Evolutionary conservation across 1,140 invertebrate genomes (phyloP), one percentile per base, ranked within the genome.

Genomic region (Fopius arisanus): DNA sequence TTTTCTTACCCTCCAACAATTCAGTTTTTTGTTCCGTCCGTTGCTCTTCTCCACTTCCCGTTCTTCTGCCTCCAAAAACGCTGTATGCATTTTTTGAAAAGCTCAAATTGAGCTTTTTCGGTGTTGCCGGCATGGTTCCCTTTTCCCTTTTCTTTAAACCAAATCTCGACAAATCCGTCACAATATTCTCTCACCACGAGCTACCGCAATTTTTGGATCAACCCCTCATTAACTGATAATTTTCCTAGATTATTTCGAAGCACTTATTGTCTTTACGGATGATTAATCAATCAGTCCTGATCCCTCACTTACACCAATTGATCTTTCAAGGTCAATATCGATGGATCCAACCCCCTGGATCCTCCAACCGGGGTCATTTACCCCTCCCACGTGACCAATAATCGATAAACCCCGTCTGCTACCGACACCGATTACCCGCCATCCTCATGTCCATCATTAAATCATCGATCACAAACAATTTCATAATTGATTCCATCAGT

Each of bases 11-110:
- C 84, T 87, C 83, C n/a, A 88, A 73, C 65, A 88, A 77, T 74
- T 87, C 87, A 67, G 84, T 87, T 79, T 87, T 88, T 72, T 88
- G 86, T 69, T 88, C 87, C 65, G 77, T 77, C 29, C 87, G 85
- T 51, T 86, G 83, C 31, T 88, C 86, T 37, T 78, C 73, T 14
- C 77, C 75, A 66, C 78, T 80, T 21, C 73, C 77, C 62, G 74
- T 74, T 4, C 71, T 79, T 28, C 83, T 82, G 28, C 79, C 75
- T 16, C 85, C 83, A 77, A 88, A 88, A 77, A 86, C 85, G 75
- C 80, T 88, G 74, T 88, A 88, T 68, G 84, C 86, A 77, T 85
- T 88, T 76, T 82, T 85, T 71, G 78, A 83, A 67, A 88, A 88
- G 78, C 83, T 84, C 59, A 88, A 72, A 76, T 87, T 87, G 43